phyloP scores from a whole-genome alignment of 2,888 invertebrate genomes.

The Corbicula japonica region DNA sequence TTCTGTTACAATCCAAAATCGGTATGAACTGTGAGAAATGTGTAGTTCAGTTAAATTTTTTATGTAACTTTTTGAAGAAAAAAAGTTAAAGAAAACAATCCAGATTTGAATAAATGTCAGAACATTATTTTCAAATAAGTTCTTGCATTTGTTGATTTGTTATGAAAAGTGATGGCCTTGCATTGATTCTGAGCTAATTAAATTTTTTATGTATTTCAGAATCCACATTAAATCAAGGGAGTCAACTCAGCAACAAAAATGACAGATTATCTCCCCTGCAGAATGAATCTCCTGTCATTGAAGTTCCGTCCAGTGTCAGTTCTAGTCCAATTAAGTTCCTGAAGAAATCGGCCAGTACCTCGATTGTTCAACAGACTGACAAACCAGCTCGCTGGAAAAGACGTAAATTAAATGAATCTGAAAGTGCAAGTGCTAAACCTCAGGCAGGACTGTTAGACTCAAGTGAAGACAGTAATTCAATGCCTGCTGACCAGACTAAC shows the following conservation, averaged over 20 bases:
- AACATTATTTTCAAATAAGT: neutral
- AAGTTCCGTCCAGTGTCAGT: neutral
- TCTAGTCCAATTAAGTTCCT: constrained; percentile 15
- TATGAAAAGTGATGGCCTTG: neutral
- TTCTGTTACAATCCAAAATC: too few species aligned
- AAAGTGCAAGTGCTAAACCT: constrained; percentile 8
- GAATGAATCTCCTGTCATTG: neutral
- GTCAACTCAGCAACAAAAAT: neutral
- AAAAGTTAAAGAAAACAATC: too few species aligned
- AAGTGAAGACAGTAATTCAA: constrained; percentile 15
- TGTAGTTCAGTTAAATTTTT: too few species aligned
- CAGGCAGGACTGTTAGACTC: neutral
- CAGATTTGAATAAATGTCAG: neutral
- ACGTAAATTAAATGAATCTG: constrained; percentile 36
- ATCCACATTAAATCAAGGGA: neutral
- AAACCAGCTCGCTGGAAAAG: constrained; percentile 55
- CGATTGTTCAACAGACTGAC: constrained; percentile 11
- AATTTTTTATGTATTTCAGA: constrained; percentile 19
- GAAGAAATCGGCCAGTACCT: neutral
- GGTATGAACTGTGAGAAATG: too few species aligned
- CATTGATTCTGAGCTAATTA: neutral
- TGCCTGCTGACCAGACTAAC: neutral
- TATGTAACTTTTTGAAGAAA: too few species aligned
- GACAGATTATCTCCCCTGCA: constrained; percentile 33
- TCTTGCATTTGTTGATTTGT: neutral